Conservation (phyloP, 2,888 invertebrate genomes). For the Drosophila paranaensis region DNA sequence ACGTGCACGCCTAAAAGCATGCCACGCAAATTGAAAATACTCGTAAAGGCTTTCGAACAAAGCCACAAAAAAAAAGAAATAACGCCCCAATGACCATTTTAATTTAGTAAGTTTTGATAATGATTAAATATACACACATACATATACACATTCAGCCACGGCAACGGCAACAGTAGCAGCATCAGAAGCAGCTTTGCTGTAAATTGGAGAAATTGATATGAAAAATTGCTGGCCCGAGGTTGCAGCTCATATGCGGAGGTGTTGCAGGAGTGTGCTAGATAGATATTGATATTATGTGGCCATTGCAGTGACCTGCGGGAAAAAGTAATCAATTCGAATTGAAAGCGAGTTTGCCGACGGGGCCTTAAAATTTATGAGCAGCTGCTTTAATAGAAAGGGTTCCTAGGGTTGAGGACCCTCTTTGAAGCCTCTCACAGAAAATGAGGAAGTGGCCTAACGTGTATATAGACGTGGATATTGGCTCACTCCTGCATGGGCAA, state of each 20-base stretch:
- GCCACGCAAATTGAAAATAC: slow-evolving; percentile 69
- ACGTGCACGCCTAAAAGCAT: slow-evolving; percentile 68
- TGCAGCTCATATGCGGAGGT: slow-evolving; percentile 25
- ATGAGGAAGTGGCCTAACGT: slow-evolving; percentile 24
- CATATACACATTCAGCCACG: slow-evolving; percentile 7
- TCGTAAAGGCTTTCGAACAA: slow-evolving; percentile 59
- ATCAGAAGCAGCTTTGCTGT: slow-evolving; percentile 20
- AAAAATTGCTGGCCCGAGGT: slow-evolving; percentile 54
- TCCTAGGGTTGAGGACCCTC: slow-evolving; percentile 29
- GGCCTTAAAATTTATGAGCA: slow-evolving; percentile 54
- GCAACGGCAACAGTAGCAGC: slow-evolving; percentile 11
- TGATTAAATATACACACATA: slow-evolving; percentile 37
- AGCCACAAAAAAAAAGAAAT: slow-evolving; percentile 4
- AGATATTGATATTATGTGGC: slow-evolving; percentile 68
- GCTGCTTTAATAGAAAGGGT: slow-evolving; percentile 33
- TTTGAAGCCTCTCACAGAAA: slow-evolving; percentile 52
- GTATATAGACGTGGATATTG: slow-evolving; percentile 4
- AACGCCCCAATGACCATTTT: slow-evolving; percentile 72
- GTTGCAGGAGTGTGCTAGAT: slow-evolving; percentile 42
- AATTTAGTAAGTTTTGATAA: slow-evolving; percentile 75
- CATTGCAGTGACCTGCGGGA: slow-evolving; percentile 30
- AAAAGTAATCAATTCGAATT: slow-evolving; percentile 74
- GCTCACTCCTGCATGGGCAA: background rate
- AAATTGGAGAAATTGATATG: slow-evolving; percentile 63
- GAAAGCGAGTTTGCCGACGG: slow-evolving; percentile 38